A percentile compares a stretch with the other conserved stretches of the same genome.
These are phyloP conservation scores for Phyllopteryx taeniolatus DNA, from an alignment of 2,113 vertebrate genomes.

Conservation along the genomic window DNA sequence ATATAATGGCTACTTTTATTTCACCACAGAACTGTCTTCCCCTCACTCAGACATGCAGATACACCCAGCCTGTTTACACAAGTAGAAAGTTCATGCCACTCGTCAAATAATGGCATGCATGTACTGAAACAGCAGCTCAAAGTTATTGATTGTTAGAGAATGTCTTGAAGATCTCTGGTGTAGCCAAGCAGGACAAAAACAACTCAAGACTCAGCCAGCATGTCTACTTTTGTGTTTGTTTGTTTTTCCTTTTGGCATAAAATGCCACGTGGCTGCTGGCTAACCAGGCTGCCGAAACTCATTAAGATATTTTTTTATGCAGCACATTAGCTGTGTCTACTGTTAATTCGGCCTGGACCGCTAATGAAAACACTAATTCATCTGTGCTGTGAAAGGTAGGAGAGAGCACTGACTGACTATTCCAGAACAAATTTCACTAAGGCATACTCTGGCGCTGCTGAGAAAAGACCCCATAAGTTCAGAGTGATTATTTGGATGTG, in stretches of 20 bases:
- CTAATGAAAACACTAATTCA: conserved; percentile 59
- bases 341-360: conserved; percentile 47
- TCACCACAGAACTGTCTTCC: neutral
- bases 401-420: conserved; percentile 7
- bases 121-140: neutral
- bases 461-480: neutral
- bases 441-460: neutral
- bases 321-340: conserved; percentile 49
- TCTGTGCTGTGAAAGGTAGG: conserved; percentile 34
- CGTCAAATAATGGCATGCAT: neutral
- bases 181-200: conserved; percentile 21
- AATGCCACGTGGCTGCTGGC: conserved; percentile 46
- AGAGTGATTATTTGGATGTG: conserved; percentile 31
- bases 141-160: conserved; percentile 31
- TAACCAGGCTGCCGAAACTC: conserved; percentile 55
- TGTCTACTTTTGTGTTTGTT: conserved; percentile 16
- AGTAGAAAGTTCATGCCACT: neutral
- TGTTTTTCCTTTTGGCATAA: conserved; percentile 35
- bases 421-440: neutral
- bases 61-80: neutral
- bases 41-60: neutral
- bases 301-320: conserved; percentile 64
- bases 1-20: too few species aligned
- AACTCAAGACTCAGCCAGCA: conserved; percentile 35
- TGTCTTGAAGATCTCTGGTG: conserved; percentile 16